phyloP scores from a whole-genome alignment of 2,797 vertebrate species.

The Falco concolor region DNA sequence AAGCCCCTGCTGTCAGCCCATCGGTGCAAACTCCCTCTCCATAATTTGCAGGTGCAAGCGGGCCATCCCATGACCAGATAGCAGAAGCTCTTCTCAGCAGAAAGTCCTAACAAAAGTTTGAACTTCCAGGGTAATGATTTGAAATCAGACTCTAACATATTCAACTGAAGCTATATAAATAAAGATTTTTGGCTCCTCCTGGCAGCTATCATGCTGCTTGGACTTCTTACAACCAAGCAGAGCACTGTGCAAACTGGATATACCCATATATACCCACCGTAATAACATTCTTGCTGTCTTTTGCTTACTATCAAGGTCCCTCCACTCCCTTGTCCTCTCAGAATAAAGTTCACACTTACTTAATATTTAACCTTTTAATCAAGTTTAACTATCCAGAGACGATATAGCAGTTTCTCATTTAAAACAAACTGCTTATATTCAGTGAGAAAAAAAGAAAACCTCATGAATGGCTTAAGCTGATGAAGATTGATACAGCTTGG shows the following conservation, averaged over 20 bases:
- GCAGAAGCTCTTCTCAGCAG: neutral
- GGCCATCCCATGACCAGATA: rapidly evolving
- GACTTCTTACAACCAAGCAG: neutral
- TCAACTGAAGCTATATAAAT: neutral
- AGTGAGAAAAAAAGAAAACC: conserved; percentile 55
- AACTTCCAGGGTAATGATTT: neutral
- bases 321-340: neutral
- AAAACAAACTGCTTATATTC: conserved; percentile 55
- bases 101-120: neutral
- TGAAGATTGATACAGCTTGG: conserved; percentile 65
- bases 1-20: neutral
- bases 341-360: conserved; percentile 41
- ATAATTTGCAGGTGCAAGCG: rapidly evolving
- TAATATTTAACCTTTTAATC: conserved; percentile 52
- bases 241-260: neutral
- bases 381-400: conserved; percentile 15
- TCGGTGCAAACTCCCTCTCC: rapidly evolving
- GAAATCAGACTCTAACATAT: neutral
- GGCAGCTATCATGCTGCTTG: neutral
- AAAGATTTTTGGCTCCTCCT: neutral
- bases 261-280: neutral
- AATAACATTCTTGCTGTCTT: neutral
- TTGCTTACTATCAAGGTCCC: conserved; percentile 27
- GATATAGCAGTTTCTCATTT: conserved; percentile 42
- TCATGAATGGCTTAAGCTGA: conserved; percentile 58